Percentiles rank a stretch among this genome's conserved stretches.
These are phyloP conservation scores for Hafferia zeledoni DNA, from an alignment of 2,797 vertebrate species.

Conservation along the genomic window DNA sequence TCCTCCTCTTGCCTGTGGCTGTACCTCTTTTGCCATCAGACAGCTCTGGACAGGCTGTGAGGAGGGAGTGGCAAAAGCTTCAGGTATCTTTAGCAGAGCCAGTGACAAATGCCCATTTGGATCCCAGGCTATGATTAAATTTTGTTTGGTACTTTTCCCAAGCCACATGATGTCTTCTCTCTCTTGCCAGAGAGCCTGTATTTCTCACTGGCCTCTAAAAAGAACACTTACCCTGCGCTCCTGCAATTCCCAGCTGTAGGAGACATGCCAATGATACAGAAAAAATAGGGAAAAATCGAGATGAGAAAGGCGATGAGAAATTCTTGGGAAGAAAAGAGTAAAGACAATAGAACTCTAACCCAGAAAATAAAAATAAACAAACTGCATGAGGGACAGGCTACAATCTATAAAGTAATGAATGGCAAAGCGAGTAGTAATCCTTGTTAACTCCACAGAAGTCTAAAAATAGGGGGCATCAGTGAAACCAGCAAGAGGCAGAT, in stretches of 20 bases:
- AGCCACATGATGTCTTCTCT: neutral
- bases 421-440: neutral
- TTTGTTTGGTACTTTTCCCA: constrained; percentile 17
- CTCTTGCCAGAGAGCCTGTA: neutral
- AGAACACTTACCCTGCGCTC: neutral
- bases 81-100: neutral
- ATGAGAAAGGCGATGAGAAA: neutral
- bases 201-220: neutral
- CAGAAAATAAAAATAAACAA: neutral
- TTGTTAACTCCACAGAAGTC: neutral
- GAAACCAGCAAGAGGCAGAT: neutral
- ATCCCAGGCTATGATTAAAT: constrained; percentile 23
- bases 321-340: neutral
- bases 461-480: neutral
- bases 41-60: neutral
- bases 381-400: neutral
- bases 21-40: neutral
- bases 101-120: neutral
- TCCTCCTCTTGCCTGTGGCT: neutral
- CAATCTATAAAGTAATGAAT: neutral
- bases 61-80: neutral
- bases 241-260: neutral
- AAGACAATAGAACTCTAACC: neutral
- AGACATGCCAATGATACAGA: neutral
- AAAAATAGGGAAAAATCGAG: neutral